These are phyloP conservation scores for Gyps fulvus DNA, from an alignment of 2,113 vertebrate species.

Conservation along the genomic window DNA sequence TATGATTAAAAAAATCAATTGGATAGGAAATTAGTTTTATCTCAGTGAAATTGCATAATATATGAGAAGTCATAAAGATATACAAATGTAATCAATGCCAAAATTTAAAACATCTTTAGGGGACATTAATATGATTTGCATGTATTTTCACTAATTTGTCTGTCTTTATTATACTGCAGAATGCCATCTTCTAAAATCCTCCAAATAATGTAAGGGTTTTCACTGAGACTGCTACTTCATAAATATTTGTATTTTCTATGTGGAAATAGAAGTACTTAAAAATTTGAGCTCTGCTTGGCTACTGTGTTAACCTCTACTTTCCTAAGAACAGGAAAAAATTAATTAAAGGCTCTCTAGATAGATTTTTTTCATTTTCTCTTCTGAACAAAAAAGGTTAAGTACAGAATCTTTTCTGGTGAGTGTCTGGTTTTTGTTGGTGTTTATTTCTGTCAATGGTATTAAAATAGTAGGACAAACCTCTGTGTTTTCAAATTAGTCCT, in stretches of 20 bases:
- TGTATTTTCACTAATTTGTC: background rate
- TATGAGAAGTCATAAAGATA: background rate
- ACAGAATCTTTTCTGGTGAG: background rate
- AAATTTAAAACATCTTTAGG: background rate
- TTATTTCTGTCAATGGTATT: background rate
- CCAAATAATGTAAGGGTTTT: background rate
- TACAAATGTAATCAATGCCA: background rate
- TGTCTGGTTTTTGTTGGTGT: background rate
- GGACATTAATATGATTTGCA: background rate
- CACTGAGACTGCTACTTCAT: background rate
- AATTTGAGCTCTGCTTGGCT: background rate
- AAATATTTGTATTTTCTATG: background rate
- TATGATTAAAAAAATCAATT: background rate
- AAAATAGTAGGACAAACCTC: background rate
- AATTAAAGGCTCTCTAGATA: background rate
- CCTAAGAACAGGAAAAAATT: background rate
- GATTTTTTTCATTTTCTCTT: background rate
- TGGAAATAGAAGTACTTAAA: background rate
- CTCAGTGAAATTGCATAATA: background rate
- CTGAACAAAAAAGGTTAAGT: background rate
- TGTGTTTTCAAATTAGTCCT: background rate
- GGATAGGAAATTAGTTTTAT: background rate
- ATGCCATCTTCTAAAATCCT: background rate
- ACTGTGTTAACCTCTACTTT: background rate
- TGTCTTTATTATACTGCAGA: background rate